Base-by-base conservation (phyloP, 2,113 vertebrate genomes). In the Stegastes partitus region DNA sequence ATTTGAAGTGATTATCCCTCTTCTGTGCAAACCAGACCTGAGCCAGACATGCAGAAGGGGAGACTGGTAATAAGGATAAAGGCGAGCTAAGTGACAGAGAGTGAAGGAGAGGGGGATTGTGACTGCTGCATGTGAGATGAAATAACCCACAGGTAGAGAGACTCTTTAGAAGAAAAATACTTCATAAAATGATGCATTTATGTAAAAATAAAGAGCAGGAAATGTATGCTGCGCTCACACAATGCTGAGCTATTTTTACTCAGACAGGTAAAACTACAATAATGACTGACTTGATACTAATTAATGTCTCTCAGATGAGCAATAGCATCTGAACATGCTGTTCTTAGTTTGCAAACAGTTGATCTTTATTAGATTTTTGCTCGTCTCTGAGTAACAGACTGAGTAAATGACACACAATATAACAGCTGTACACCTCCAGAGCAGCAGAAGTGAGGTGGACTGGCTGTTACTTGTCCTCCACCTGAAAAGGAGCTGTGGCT, bases 201-300 rank as follows among this genome's bases (percentile, higher is more conserved):
- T 26, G 39, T 70, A 5, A 9, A 47, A 76, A 72, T 1, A 47
- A 23, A 1, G n/a, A 53, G 25, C 21, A 58, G 42, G 19, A 81
- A 44, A 42, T 42, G 39, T 42, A 21, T 42, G 22, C 69, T 18
- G 0, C 6, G 6, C 45, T 77, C n/a, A 64, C 64, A 42, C 58
- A 65, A 28, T 45, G 53, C 3, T 53, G 45, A 70, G 73, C 62
- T 78, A 83, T 86, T 84, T 88, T 58, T 86, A 74, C 26, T 62
- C 45, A 23, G 39, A 18, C 31, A 62, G 37, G 18, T 80, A 70
- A 72, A 81, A 83, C 74, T 67, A 59, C 18, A 49, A 11, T 14
- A 45, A 37, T 49, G 18, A 79, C 63, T 11, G 15, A 15, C 16
- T 25, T 19, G 6, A 28, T 56, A 39, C 5, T 58, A 4, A 42